A percentile compares a stretch with the other conserved stretches of the same genome.
Conservation (phyloP, 2,797 vertebrate genomes). For the Paramormyrops hopkinsi region DNA sequence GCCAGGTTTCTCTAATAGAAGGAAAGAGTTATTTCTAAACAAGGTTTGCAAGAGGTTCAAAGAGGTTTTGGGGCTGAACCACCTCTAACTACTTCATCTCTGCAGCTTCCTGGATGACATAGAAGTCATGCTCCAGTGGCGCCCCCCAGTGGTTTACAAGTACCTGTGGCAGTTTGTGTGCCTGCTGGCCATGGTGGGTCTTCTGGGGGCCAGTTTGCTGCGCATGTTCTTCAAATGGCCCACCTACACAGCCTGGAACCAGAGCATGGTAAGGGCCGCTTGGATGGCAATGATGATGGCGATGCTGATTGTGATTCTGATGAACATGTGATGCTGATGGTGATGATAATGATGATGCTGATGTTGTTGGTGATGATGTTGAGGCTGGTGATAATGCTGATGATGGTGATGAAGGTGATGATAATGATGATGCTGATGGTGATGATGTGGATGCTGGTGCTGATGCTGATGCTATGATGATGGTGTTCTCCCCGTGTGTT, state of each 20-base stretch:
- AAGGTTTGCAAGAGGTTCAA: not conserved
- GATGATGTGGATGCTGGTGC: not conserved
- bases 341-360: not conserved
- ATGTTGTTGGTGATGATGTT: not conserved
- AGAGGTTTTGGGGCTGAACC: not conserved
- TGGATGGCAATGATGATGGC: not conserved
- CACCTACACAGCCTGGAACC: slow-evolving; percentile 72
- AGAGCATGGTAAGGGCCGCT: slow-evolving; percentile 54
- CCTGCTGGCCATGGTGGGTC: slow-evolving; percentile 60
- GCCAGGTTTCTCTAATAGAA: not conserved
- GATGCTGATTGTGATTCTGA: not conserved
- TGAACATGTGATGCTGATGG: not conserved
- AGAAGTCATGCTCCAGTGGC: slow-evolving; percentile 62
- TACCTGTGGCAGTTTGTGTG: slow-evolving; percentile 75
- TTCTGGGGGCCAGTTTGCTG: slow-evolving; percentile 59
- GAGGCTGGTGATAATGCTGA: not conserved
- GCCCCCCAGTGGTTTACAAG: slow-evolving; percentile 64
- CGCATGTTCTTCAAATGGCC: slow-evolving; percentile 56
- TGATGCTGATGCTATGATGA: not conserved
- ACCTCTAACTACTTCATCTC: not conserved
- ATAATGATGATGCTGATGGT: not conserved
- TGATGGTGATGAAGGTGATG: not conserved
- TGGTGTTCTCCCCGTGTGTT: not conserved
- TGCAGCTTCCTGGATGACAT: slow-evolving; percentile 72
- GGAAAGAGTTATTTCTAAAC: not conserved